Conservation (phyloP, 2,797 vertebrate species). For the Galaxias olidus region DNA sequence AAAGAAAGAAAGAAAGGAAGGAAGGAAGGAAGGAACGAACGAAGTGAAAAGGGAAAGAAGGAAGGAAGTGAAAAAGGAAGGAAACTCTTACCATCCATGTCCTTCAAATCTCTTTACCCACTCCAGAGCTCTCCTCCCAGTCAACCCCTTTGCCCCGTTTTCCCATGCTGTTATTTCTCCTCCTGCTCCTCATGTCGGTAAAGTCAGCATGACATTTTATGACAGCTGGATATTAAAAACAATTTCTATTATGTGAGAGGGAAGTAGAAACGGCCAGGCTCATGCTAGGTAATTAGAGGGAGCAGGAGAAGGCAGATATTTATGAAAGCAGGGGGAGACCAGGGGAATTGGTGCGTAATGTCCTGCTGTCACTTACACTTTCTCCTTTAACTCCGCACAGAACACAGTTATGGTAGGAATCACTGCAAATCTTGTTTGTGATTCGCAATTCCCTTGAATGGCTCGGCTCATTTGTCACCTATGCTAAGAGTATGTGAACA, state of each 20-base stretch:
- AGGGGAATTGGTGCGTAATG: slow-evolving; percentile 74
- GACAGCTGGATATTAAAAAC: slow-evolving; percentile 79
- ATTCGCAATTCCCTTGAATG: slow-evolving; percentile 58
- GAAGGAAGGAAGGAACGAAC: not conserved
- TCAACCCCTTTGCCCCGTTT: not conserved
- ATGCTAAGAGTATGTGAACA: slow-evolving; percentile 35
- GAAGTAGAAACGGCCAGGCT: slow-evolving; percentile 74
- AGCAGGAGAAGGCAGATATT: slow-evolving; percentile 71
- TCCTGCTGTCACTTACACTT: slow-evolving; percentile 75
- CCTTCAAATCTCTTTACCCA: slow-evolving; percentile 1
- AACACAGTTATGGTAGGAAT: slow-evolving; percentile 59
- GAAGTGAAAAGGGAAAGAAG: slow-evolving; percentile 13
- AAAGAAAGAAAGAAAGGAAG: slow-evolving; percentile 1
- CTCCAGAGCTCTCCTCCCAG: not conserved
- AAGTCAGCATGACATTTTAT: slow-evolving; percentile 81
- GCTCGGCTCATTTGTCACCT: slow-evolving; percentile 52
- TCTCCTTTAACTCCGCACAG: slow-evolving; percentile 68
- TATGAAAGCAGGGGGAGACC: slow-evolving; percentile 58
- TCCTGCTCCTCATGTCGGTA: slow-evolving; percentile 74
- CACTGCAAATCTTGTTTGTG: slow-evolving; percentile 63
- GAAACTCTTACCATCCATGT: slow-evolving; percentile 5
- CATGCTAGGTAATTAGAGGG: slow-evolving; percentile 77
- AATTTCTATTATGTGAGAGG: slow-evolving; percentile 77
- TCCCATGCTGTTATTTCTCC: slow-evolving; percentile 70
- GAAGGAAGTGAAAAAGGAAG: slow-evolving; percentile 9